These are phyloP conservation scores for Dexiosoma caninum DNA, from an alignment of 2,888 invertebrate species.

Conservation along the genomic window DNA sequence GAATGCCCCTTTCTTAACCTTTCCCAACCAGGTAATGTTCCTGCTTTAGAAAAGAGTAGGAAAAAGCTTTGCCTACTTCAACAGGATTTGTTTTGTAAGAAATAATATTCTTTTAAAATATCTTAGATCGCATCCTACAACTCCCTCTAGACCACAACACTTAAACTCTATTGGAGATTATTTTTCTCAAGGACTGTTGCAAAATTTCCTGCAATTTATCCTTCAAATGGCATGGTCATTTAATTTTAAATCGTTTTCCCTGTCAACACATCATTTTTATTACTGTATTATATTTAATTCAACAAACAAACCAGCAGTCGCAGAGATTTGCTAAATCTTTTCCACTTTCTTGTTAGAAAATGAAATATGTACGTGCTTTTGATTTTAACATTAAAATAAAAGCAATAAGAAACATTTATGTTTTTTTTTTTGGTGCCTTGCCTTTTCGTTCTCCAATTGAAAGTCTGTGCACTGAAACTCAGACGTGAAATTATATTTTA, in stretches of 20 bases:
- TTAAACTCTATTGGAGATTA: not conserved
- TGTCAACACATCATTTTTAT: not conserved
- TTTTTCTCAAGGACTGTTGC: too few relatives aligned
- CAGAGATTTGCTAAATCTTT: not conserved
- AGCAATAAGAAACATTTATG: not conserved
- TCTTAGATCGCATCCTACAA: too few relatives aligned
- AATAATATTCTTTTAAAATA: too few relatives aligned
- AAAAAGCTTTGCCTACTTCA: too few relatives aligned
- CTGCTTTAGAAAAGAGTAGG: too few relatives aligned
- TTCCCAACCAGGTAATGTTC: too few relatives aligned
- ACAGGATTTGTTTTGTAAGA: too few relatives aligned
- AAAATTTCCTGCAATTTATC: constrained; percentile 19
- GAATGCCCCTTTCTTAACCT: too few relatives aligned
- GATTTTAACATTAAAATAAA: not conserved
- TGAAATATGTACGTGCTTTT: constrained; percentile 12
- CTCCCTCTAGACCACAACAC: too few relatives aligned
- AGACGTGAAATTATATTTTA: constrained; percentile 28
- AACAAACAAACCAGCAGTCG: not conserved
- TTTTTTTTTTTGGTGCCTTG: not conserved
- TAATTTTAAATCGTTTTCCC: constrained; percentile 14
- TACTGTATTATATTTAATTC: not conserved
- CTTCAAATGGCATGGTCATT: constrained; percentile 34
- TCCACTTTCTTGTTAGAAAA: not conserved
- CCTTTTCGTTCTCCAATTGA: too few relatives aligned
- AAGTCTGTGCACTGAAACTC: not conserved